phyloP scores from a whole-genome alignment of 2,113 vertebrate genomes.

The Protobothrops flavoviridis region DNA sequence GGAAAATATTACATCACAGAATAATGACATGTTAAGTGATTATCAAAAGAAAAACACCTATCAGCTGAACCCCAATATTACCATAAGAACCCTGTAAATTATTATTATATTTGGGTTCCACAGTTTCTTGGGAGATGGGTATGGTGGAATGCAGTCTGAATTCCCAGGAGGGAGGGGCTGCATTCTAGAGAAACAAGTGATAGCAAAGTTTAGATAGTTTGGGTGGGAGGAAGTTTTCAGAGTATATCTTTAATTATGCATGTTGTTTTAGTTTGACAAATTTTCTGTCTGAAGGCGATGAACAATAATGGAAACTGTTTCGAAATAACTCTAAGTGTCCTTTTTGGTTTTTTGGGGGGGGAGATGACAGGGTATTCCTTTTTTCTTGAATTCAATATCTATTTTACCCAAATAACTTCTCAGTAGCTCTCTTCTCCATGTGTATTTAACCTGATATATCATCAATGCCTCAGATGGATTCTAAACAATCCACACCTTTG shows the following conservation, averaged over 20 bases:
- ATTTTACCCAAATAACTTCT: neutral
- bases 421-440: neutral
- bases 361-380: neutral
- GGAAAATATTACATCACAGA: neutral
- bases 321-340: neutral
- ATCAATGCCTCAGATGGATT: neutral
- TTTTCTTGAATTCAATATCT: neutral
- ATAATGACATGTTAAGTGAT: neutral
- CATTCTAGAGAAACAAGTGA: neutral
- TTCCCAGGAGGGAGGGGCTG: neutral
- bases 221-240: neutral
- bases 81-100: neutral
- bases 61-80: neutral
- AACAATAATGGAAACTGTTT: neutral
- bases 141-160: neutral
- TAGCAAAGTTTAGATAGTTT: neutral
- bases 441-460: neutral
- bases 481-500: neutral
- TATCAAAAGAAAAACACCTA: neutral
- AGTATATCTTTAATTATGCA: neutral
- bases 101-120: neutral
- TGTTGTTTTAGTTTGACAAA: neutral
- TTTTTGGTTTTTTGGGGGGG: neutral
- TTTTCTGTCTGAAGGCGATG: neutral
- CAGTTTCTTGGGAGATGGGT: neutral